Percentiles rank a stretch among this genome's conserved stretches.
These are phyloP conservation scores for Liposcelis brunnea DNA, from an alignment of 2,888 invertebrate species.

Conservation along the genomic window DNA sequence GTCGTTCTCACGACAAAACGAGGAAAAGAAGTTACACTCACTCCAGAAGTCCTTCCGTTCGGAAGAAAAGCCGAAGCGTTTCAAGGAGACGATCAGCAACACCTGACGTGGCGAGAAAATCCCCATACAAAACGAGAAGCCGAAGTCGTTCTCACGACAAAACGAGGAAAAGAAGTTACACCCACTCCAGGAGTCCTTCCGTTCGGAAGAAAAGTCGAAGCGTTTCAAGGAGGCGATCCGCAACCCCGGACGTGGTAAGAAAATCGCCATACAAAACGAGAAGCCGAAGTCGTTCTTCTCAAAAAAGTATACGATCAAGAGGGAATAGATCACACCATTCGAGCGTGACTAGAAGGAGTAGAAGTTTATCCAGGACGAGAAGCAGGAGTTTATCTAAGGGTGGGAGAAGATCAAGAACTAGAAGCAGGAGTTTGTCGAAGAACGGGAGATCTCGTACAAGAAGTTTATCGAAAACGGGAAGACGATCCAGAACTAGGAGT, in stretches of 20 bases:
- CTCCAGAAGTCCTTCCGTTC: not conserved
- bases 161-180: not conserved
- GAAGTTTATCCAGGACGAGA: not conserved
- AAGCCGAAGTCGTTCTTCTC: conserved; percentile 15
- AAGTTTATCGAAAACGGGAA: conserved; percentile 20
- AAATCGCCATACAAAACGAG: conserved; percentile 18
- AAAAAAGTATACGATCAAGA: not conserved
- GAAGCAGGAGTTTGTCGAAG: conserved; percentile 17
- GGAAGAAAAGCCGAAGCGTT: not conserved
- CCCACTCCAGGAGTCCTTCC: not conserved
- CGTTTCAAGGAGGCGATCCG: too few relatives aligned
- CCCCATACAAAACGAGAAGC: conserved; percentile 18
- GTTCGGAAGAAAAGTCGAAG: not conserved
- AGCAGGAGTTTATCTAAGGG: conserved; percentile 15
- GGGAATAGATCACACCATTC: not conserved
- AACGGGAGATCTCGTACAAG: conserved; percentile 14
- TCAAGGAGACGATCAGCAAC: too few relatives aligned
- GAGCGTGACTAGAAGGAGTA: not conserved
- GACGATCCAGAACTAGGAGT: conserved; percentile 20
- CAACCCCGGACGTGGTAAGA: not conserved
- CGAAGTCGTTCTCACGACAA: not conserved
- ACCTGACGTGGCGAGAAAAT: not conserved
- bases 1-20: not conserved
- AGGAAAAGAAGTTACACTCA: not conserved
- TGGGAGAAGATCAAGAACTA: conserved; percentile 20